These are phyloP conservation scores for Apotomis turbidana DNA, from an alignment of 2,888 invertebrate species.

Conservation along the genomic window DNA sequence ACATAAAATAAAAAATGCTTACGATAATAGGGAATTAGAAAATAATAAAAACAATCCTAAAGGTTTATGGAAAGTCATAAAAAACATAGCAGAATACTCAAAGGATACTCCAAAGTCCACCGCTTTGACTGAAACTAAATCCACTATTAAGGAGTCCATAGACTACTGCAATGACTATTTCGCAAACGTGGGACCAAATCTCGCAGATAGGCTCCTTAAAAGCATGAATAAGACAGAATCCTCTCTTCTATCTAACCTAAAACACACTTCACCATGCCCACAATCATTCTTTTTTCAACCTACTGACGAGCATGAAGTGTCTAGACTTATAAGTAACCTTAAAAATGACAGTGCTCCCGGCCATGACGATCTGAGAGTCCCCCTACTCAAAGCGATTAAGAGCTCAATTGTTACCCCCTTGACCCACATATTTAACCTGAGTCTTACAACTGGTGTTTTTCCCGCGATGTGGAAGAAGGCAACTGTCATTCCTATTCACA, in stretches of 20 bases:
- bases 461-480: conserved; percentile 38
- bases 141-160: background rate
- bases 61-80: background rate
- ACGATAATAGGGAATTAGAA: background rate
- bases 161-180: conserved; percentile 25
- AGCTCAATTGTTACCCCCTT: conserved; percentile 18
- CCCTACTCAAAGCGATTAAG: background rate
- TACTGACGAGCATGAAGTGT: conserved; percentile 34
- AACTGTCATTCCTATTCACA: conserved; percentile 35
- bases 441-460: conserved; percentile 30
- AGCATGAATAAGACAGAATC: conserved; percentile 2
- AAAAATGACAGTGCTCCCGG: conserved; percentile 15
- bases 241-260: too few relatives aligned
- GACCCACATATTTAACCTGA: conserved; percentile 29
- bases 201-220: conserved; percentile 14
- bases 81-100: too few relatives aligned
- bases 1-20: background rate
- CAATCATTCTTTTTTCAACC: conserved; percentile 18
- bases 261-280: too few relatives aligned
- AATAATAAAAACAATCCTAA: background rate
- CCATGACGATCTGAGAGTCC: too few relatives aligned
- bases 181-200: conserved; percentile 20
- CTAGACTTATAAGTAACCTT: conserved; percentile 19
- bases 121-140: too few relatives aligned
- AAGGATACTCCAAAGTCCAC: too few relatives aligned